Conservation (phyloP, 2,113 vertebrate genomes). For the Coptodon rendalli region DNA sequence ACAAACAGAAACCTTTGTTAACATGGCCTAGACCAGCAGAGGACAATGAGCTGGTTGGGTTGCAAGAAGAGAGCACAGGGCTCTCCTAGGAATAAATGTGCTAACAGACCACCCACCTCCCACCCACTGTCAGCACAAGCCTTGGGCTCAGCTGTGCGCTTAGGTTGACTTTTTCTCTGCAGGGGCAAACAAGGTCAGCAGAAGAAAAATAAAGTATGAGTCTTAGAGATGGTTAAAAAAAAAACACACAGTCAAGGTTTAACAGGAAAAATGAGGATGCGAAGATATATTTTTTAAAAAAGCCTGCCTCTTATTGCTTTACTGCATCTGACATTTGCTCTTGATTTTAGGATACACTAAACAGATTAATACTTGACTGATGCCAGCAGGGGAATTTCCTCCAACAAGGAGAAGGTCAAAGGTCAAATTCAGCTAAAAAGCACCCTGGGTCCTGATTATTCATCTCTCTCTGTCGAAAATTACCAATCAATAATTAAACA, state of each 20-base stretch:
- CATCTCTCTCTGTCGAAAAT: neutral
- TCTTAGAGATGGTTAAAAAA: conserved; percentile 22
- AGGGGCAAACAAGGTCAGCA: conserved; percentile 46
- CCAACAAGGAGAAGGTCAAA: neutral
- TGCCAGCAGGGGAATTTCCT: neutral
- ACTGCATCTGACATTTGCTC: neutral
- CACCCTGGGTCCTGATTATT: neutral
- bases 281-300: neutral
- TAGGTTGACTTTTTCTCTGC: conserved; percentile 17
- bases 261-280: neutral
- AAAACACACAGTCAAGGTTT: neutral
- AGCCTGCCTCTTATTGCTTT: neutral
- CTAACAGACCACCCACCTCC: conserved; percentile 62
- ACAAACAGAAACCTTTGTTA: conserved; percentile 38
- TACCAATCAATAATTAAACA: neutral
- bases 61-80: conserved; percentile 20
- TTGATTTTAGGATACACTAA: neutral
- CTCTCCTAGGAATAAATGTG: conserved; percentile 54
- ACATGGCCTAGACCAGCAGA: conserved; percentile 12
- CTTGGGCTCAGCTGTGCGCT: conserved; percentile 37
- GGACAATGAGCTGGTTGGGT: conserved; percentile 56
- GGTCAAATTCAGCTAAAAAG: neutral
- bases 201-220: conserved; percentile 7
- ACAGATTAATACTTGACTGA: neutral
- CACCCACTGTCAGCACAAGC: conserved; percentile 51